phyloP scores from a whole-genome alignment of 2,113 vertebrate species.

The Tachycineta bicolor region DNA sequence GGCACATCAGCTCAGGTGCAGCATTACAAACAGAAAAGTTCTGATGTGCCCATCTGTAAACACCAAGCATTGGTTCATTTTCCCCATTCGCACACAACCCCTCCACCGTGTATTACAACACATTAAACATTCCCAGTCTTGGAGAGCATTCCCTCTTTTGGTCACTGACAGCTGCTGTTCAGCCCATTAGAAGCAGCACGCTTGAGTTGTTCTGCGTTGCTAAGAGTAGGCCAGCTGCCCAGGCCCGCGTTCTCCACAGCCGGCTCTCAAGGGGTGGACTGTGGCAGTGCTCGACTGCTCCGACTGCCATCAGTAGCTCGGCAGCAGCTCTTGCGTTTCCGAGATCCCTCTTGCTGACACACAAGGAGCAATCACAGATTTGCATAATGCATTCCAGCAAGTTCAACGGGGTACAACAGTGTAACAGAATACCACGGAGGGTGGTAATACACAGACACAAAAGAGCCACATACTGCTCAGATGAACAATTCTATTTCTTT shows the following conservation, averaged over 20 bases:
- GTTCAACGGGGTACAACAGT: conserved; percentile 42
- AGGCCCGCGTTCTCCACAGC: not conserved
- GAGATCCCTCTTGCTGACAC: conserved; percentile 55
- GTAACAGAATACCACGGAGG: conserved; percentile 11
- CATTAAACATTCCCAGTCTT: not conserved
- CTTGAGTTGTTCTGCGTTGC: not conserved
- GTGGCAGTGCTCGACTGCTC: not conserved
- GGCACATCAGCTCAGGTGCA: not conserved
- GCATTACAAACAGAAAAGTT: not conserved
- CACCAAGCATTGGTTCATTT: fast-evolving
- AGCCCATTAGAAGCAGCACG: not conserved
- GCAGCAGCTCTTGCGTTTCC: not conserved
- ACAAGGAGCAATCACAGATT: conserved; percentile 12
- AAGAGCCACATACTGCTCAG: not conserved
- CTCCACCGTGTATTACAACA: not conserved
- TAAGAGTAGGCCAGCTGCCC: not conserved
- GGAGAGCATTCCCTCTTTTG: fast-evolving
- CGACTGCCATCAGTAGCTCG: not conserved
- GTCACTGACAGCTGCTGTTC: not conserved
- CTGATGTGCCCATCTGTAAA: not conserved
- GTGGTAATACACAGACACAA: not conserved
- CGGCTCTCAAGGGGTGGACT: not conserved
- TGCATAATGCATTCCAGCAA: conserved; percentile 57
- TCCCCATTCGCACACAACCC: too few relatives aligned
- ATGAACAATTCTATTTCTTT: not conserved